Evolutionary conservation across 2,113 vertebrate species (phyloP), one percentile per base, ranked within the genome.

Genomic region (Callipepla squamata): DNA sequence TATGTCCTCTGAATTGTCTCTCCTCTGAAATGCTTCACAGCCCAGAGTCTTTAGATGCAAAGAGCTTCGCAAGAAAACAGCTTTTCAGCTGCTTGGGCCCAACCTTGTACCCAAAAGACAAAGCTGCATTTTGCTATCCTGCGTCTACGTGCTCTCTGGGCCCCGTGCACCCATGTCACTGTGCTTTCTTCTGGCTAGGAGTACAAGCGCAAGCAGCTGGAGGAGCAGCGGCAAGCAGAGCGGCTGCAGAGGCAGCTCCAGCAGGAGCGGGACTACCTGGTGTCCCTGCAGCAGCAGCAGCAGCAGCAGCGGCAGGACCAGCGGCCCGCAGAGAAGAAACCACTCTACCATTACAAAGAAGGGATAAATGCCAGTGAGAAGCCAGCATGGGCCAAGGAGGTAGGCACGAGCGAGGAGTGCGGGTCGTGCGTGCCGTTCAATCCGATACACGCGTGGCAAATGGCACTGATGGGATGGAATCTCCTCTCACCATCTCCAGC

Each of bases 261-360:
- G 97, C 99, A 99, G 96, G 99, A 99, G 91, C 85, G 99, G 30
- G 99, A 99, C 53, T 99, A 99, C 93, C 97, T 99, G 96, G 99
- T 99, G 45, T 99, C 99, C 13, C 98, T 99, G 30, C 98, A 99
- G 87, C 98, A 99, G 66, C 98, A 97, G 67, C 96, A 98, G 95
- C 98, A 99, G 94, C 98, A 99, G 93, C 98, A 99, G 80, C 88
- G 98, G 73, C 98, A 99, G 96, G 97, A 99, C 40, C 97, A 98
- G 86, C 98, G 99, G 11, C 98, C 98, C 1, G 96, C 98, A 3
- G 99, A 99, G 95, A 99, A 99, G 97, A 99, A 99, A 90, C 98
- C 98, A 32, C 98, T 99, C 42, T 99, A 99, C 97, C 99, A 99
- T 96, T 99, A 99, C 97, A 99, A 99, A 69, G 99, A 99, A 95